A percentile compares a stretch with the other conserved stretches of the same genome.
phyloP scores from a whole-genome alignment of 2,888 invertebrate genomes.

The Criorhina ranunculi region DNA sequence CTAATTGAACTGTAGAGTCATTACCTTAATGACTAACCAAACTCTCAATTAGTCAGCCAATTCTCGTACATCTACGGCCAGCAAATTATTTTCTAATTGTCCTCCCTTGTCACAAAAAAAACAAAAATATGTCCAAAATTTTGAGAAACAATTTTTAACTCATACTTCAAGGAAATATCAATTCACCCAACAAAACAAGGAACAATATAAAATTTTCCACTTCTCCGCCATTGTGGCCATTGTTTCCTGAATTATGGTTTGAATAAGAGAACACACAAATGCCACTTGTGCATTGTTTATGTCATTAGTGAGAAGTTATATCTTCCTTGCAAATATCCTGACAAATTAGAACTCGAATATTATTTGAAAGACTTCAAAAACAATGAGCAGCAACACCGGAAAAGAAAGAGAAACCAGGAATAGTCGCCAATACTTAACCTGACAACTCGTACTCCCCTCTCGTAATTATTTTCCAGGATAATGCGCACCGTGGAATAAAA shows the following conservation, averaged over 20 bases:
- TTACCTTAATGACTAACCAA: constrained; percentile 29
- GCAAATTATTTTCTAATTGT: constrained; percentile 54
- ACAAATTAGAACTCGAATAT: constrained; percentile 74
- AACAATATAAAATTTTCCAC: background rate
- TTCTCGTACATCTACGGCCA: background rate
- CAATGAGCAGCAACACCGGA: constrained; percentile 37
- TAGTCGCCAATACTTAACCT: constrained; percentile 76
- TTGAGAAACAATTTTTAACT: constrained; percentile 73
- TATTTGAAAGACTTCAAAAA: constrained; percentile 76
- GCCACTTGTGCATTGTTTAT: constrained; percentile 74
- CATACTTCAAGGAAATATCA: constrained; percentile 60
- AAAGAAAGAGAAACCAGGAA: constrained; percentile 50
- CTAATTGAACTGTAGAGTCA: constrained; percentile 3
- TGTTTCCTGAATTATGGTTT: constrained; percentile 52
- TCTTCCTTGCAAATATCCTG: constrained; percentile 65
- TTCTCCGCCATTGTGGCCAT: constrained; percentile 23
- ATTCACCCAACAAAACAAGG: constrained; percentile 17
- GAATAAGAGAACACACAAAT: constrained; percentile 61
- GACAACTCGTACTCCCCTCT: constrained; percentile 62
- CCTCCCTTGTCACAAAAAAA: constrained; percentile 39
- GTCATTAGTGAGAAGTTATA: constrained; percentile 73
- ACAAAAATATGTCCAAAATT: constrained; percentile 55
- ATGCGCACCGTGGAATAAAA: constrained; percentile 30
- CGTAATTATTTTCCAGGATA: constrained; percentile 57
- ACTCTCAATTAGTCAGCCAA: constrained; percentile 10